A percentile compares a stretch with the other conserved stretches of the same genome.
phyloP scores from a whole-genome alignment of 2,113 vertebrate genomes.

The Uria aalge region DNA sequence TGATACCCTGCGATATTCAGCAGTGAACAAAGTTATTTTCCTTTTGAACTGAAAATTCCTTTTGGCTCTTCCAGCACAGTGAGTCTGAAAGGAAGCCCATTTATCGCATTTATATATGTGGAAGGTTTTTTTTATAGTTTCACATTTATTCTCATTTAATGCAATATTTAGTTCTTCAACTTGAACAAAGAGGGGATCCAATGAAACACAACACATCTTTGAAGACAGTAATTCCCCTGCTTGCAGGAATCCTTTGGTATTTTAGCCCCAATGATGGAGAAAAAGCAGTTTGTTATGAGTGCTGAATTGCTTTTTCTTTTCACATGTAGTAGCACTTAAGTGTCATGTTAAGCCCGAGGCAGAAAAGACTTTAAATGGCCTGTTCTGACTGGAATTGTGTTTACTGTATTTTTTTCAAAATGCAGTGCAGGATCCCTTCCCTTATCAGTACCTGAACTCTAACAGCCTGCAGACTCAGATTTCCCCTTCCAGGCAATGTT shows the following conservation, averaged over 20 bases:
- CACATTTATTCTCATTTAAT: constrained; percentile 73
- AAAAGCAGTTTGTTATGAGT: constrained; percentile 80
- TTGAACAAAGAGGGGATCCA: constrained; percentile 59
- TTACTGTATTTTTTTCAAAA: constrained; percentile 85
- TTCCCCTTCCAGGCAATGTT: constrained; percentile 88
- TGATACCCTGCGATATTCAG: not conserved
- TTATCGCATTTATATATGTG: constrained; percentile 27
- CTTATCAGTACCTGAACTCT: constrained; percentile 88
- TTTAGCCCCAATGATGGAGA: constrained; percentile 73
- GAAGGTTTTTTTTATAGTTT: constrained; percentile 55
- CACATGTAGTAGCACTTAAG: constrained; percentile 83
- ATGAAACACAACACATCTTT: constrained; percentile 70
- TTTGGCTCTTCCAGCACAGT: not conserved
- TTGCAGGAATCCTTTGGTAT: constrained; percentile 74
- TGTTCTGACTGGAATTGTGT: constrained; percentile 84
- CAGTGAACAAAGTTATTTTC: not conserved
- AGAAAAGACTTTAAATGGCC: constrained; percentile 80
- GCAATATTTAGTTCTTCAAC: constrained; percentile 66
- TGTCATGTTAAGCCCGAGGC: constrained; percentile 88
- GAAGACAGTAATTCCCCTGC: not conserved
- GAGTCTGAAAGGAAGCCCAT: constrained; percentile 36
- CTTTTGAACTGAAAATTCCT: not conserved
- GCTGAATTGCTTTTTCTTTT: constrained; percentile 80
- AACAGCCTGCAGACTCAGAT: constrained; percentile 90
- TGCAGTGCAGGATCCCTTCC: constrained; percentile 72